Evolutionary conservation across 1,140 invertebrate species (phyloP).

Genomic region (Contarinia nasturtii): DNA sequence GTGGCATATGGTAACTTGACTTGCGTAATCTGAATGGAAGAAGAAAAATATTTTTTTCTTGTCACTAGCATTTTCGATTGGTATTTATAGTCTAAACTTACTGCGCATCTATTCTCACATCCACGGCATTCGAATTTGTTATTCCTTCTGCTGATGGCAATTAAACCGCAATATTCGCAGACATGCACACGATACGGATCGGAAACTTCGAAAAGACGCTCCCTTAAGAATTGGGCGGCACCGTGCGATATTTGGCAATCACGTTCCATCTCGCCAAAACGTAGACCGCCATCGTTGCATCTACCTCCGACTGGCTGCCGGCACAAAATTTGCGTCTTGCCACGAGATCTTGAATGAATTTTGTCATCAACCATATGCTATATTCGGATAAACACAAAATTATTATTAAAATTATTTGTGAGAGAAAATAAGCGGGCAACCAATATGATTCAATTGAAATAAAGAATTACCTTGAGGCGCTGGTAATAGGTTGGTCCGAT

Average conservation of each 20-base stretch:
- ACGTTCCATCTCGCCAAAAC: conserved; percentile 99
- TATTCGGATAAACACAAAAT: no score
- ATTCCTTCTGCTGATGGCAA: conserved; percentile 90
- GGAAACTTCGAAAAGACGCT: conserved; percentile 93
- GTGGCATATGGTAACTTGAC: conserved; percentile 90
- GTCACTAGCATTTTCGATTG: neutral
- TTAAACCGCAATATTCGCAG: conserved; percentile 93
- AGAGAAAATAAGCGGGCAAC: no score
- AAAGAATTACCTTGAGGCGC: no score
- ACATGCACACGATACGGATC: conserved; percentile 95
- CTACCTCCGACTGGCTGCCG: conserved; percentile 98
- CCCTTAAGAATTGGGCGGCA: conserved; percentile 89
- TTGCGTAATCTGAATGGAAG: conserved; percentile 53
- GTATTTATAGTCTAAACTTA: no score
- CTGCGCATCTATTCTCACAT: conserved; percentile 91
- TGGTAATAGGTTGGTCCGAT: conserved; percentile 91
- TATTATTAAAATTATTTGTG: no score
- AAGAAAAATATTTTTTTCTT: conserved; percentile 14
- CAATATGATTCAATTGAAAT: no score
- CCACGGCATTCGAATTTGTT: conserved; percentile 97
- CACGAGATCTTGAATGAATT: conserved; percentile 91
- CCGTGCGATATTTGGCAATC: conserved; percentile 99
- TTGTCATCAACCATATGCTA: conserved; percentile 99
- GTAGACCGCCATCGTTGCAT: conserved; percentile 90
- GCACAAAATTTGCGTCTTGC: conserved; percentile 93